Conservation (phyloP, 2,797 vertebrate species). For the Enteromius trimaculatus region DNA sequence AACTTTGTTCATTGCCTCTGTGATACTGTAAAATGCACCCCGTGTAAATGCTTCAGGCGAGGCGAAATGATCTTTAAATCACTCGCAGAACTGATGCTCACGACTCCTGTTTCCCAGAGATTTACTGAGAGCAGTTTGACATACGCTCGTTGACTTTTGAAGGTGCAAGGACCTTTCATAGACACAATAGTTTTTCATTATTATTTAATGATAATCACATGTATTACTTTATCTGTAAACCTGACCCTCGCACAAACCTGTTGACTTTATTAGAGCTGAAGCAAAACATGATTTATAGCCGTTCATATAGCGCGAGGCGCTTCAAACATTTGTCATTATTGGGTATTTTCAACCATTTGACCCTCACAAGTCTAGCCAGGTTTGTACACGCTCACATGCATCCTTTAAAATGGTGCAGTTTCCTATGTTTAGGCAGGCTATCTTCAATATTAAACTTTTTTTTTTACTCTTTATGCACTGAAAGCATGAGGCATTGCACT, state of each 20-base stretch:
- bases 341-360: background rate
- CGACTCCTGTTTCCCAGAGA: conserved; percentile 48
- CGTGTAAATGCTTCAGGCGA: background rate
- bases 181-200: background rate
- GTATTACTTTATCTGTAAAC: background rate
- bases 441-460: background rate
- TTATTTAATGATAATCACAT: background rate
- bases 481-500: background rate
- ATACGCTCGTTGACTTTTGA: background rate
- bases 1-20: background rate
- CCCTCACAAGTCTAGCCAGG: too few species aligned
- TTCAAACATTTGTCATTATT: conserved; percentile 1
- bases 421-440: background rate
- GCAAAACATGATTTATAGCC: background rate
- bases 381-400: background rate
- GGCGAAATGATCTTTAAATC: background rate
- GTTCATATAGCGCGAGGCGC: background rate
- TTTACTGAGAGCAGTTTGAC: conserved; percentile 29
- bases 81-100: conserved; percentile 45
- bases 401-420: background rate
- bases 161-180: too few species aligned
- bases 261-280: conserved; percentile 8
- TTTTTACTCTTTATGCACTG: background rate
- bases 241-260: conserved; percentile 1
- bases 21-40: background rate